A percentile compares a stretch with the other conserved stretches of the same genome.
Evolutionary conservation across 2,888 invertebrate species (phyloP).

Genomic region (Phanerotoma sp.): DNA sequence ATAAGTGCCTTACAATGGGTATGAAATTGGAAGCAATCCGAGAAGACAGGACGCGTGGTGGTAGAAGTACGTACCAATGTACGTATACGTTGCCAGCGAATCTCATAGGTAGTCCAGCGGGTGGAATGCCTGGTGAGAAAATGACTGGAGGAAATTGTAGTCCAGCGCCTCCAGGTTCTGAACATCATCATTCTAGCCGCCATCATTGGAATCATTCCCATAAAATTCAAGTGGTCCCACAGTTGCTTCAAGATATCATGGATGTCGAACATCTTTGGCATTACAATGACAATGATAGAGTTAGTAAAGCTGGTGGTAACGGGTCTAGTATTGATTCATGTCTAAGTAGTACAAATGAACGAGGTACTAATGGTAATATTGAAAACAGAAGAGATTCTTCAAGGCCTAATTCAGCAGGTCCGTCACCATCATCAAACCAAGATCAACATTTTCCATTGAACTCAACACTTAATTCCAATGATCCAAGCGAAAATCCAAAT

Average conservation of each 20-base stretch:
- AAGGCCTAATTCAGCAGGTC: slow-evolving; percentile 35
- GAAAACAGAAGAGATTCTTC: slow-evolving; percentile 33
- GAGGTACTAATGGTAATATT: slow-evolving; percentile 34
- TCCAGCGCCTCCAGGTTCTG: slow-evolving; percentile 51
- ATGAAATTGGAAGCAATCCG: slow-evolving; percentile 98
- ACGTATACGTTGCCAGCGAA: slow-evolving; percentile 81
- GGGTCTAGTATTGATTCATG: slow-evolving; percentile 20
- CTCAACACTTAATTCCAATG: slow-evolving; percentile 31
- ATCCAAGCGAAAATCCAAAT: slow-evolving; percentile 38
- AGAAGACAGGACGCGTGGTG: slow-evolving; percentile 92
- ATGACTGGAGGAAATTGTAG: slow-evolving; percentile 50
- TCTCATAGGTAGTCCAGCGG: slow-evolving; percentile 60
- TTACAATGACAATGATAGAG: slow-evolving; percentile 78
- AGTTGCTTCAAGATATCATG: slow-evolving; percentile 80
- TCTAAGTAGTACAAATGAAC: slow-evolving; percentile 24
- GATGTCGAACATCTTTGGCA: slow-evolving; percentile 96
- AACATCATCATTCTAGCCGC: slow-evolving; percentile 51
- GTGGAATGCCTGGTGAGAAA: slow-evolving; percentile 58
- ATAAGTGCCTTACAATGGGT: slow-evolving; percentile 92
- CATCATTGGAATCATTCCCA: slow-evolving; percentile 55
- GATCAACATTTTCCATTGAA: slow-evolving; percentile 37
- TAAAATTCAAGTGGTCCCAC: slow-evolving; percentile 53
- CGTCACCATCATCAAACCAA: slow-evolving; percentile 32
- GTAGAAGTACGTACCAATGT: slow-evolving; percentile 94
- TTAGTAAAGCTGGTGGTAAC: slow-evolving; percentile 59